A percentile compares a stretch with the other conserved stretches of the same genome.
Conservation (phyloP, 2,888 invertebrate species). For the Herminia tarsipennalis region DNA sequence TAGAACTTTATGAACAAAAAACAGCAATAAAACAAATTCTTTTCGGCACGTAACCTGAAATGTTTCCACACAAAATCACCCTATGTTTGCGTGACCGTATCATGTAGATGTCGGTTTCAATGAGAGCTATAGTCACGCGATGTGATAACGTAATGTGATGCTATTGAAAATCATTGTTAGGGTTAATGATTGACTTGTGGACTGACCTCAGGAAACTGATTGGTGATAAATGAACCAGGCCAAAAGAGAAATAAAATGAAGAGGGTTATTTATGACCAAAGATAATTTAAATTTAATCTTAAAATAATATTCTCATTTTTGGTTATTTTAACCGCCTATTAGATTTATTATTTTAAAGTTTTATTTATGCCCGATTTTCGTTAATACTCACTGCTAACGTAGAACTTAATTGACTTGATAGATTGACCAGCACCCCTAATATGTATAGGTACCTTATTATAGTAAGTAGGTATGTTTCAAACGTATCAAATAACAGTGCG, state of each 20-base stretch:
- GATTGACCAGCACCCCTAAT: too few relatives aligned
- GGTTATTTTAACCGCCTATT: too few relatives aligned
- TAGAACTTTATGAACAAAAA: slow-evolving; percentile 6
- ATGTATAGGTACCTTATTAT: too few relatives aligned
- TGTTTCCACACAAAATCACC: slow-evolving; percentile 32
- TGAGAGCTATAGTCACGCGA: slow-evolving; percentile 37
- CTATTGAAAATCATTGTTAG: slow-evolving; percentile 41
- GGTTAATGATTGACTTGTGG: slow-evolving; percentile 35
- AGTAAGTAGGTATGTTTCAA: too few relatives aligned
- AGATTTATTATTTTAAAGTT: too few relatives aligned
- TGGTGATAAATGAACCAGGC: slow-evolving; percentile 4
- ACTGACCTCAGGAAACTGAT: slow-evolving; percentile 25
- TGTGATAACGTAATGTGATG: slow-evolving; percentile 35
- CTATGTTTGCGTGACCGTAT: slow-evolving; percentile 32
- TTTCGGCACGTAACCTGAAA: slow-evolving; percentile 6
- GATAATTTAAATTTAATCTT: too few relatives aligned
- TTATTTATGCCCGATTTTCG: too few relatives aligned
- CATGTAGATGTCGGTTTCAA: slow-evolving; percentile 30
- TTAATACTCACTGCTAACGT: too few relatives aligned
- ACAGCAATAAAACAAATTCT: slow-evolving; percentile 4
- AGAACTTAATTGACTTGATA: too few relatives aligned
- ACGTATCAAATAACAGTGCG: too few relatives aligned
- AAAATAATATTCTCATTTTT: too few relatives aligned
- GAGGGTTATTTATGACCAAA: background rate
- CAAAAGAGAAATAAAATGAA: slow-evolving; percentile 4